Evolutionary conservation across 2,113 vertebrate genomes (phyloP), one percentile per base, ranked within the genome.

Genomic region (Pao palembangensis): DNA sequence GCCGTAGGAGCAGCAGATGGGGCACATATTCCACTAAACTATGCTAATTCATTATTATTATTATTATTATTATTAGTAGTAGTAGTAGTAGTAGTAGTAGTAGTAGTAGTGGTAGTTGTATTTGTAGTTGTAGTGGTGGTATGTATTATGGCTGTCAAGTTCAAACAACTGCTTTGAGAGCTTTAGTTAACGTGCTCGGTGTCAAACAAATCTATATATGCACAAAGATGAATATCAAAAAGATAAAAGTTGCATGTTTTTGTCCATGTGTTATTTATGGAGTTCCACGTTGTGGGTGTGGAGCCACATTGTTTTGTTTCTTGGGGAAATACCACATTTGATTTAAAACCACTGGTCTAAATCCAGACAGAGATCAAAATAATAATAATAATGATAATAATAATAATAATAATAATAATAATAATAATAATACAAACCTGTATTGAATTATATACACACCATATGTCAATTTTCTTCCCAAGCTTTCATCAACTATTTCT

Each of bases 1-100:
- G 71, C 67, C 78, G 71, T 76, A 73, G 64, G 82, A 78, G 48
- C 61, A 78, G 79, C 71, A 55, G 67, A 47, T 13, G 34, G 38
- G 18, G 8, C n/a, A 51, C 71, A 67, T 66, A 67, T 82, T 51
- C 58, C 64, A 51, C 60, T 58, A 12, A 38, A 38, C 34, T 11
- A 8, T 38, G 11, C 34, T 12, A 38, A 38, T 38, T 38, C 34
- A 38, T 38, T 38, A 38, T 11, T 38, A 12, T 38, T 12, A 38
- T 38, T 38, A 38, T 38, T 38, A 38, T 10, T 38, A 11, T 11
- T 38, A 11, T 10, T 38, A 12, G 1, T 38, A 12, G 34, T 38
- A 38, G 34, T 38, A 12, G 34, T 11, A 3, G 34, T 38, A 3
- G 34, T 38, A 12, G 34, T 11, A 12, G 34, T 38, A 38, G 34